Conservation (phyloP, 1,140 invertebrate genomes). For the Chelonus insularis region DNA sequence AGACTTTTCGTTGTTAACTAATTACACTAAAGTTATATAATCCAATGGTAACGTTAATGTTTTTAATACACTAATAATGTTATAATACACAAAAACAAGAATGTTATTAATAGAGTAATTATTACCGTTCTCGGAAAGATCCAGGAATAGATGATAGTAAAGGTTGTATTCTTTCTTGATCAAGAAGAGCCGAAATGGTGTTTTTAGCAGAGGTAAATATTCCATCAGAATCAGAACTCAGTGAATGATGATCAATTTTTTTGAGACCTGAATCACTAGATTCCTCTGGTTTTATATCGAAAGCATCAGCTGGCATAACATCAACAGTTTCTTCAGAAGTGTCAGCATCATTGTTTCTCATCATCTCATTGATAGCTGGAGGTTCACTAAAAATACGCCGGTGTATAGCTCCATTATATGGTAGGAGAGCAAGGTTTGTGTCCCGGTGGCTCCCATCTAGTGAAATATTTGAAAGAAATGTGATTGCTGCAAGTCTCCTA, state of each 20-base stretch:
- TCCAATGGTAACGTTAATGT: too few relatives aligned
- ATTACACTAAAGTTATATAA: too few relatives aligned
- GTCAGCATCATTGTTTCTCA: conserved; percentile 32
- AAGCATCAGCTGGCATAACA: conserved; percentile 28
- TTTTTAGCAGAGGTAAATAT: conserved; percentile 60
- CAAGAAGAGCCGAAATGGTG: conserved; percentile 37
- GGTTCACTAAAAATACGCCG: conserved; percentile 41
- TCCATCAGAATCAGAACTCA: conserved; percentile 71
- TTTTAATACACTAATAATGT: too few relatives aligned
- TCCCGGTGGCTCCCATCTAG: conserved; percentile 88
- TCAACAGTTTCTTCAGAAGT: conserved; percentile 36
- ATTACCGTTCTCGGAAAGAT: conserved; percentile 68
- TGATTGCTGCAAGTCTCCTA: conserved; percentile 81
- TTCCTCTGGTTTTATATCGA: conserved; percentile 16
- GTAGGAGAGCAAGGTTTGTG: conserved; percentile 70
- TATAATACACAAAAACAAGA: too few relatives aligned
- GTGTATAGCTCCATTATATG: conserved; percentile 55
- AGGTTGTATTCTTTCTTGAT: conserved; percentile 49
- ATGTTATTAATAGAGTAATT: too few relatives aligned
- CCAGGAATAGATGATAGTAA: conserved; percentile 50
- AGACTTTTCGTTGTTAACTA: too few relatives aligned
- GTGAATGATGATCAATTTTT: conserved; percentile 61
- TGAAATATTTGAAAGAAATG: conserved; percentile 93
- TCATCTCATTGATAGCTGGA: conserved; percentile 24
- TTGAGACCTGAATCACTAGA: conserved; percentile 29